Evolutionary conservation across 1,140 invertebrate species (phyloP), one percentile per base, ranked within the genome.

Genomic region (Conus betulinus): DNA sequence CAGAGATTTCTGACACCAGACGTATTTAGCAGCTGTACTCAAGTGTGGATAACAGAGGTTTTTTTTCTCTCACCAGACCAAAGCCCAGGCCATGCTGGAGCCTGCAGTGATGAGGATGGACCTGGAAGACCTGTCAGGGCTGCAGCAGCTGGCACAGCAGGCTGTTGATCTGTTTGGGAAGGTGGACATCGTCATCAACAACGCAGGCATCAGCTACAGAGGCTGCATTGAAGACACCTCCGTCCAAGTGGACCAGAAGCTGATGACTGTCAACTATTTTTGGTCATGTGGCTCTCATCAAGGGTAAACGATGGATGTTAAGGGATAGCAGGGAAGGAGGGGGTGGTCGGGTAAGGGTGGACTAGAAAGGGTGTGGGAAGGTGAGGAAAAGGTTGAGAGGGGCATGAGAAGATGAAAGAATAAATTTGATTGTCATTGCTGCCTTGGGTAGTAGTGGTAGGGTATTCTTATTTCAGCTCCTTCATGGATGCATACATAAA

Each of bases 261-360:
- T 99, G 25, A 99, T 99, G 98, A 94, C 97, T 53, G 97, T 99
- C 4, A 99, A 99, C 96, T 99, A 98, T 95, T 98, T 98, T 99
- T 96, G 98, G 98, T 53, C 97, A 98, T 91, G 96, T 99, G 88
- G 97, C 97, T 76, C 95, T 99, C 11, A 98, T 98, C 5, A 99
- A 98, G 97, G 98, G 98, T 98, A 96, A 13, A 39, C 39, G 39
- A 39, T 39, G 39, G 39, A 39, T 39, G 39, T 39, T 39, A 39
- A 39, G 39, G 39, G 39, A 39, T 39, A 1, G 39, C 39, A 39
- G 39, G 39, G 39, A 39, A 39, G 39, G 39, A 39, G 39, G 39
- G 39, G 39, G 39, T 39, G 39, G 39, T 39, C 39, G 39, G 39
- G 39, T 3, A 39, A 3, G 39, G 39, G 39, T 39, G 39, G 39